Evolutionary conservation across 2,888 invertebrate species (phyloP).

Genomic region (Agonopterix arenella): DNA sequence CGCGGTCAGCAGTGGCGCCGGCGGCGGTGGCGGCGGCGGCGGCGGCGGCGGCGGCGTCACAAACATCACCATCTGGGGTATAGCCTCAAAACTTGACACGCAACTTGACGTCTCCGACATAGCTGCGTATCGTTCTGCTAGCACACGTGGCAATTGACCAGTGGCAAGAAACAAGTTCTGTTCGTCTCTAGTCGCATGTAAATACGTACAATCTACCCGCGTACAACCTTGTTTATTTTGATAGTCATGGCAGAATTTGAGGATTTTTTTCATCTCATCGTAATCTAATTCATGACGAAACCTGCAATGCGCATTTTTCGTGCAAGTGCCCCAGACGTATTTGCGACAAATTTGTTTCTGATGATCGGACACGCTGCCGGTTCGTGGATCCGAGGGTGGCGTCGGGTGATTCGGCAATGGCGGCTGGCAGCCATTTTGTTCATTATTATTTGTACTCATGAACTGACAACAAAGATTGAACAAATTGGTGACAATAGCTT

Average conservation of each 20-base stretch:
- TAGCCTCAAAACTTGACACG: conserved; percentile 18
- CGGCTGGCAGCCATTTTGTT: conserved; percentile 52
- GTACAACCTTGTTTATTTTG: conserved; percentile 54
- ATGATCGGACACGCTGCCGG: conserved; percentile 4
- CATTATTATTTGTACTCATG: conserved; percentile 31
- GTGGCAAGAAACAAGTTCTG: conserved; percentile 39
- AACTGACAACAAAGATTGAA: conserved; percentile 15
- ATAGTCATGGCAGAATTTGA: conserved; percentile 59
- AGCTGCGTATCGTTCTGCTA: conserved; percentile 44
- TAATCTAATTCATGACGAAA: conserved; percentile 48
- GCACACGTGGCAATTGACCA: conserved; percentile 44
- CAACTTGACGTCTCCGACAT: conserved; percentile 19
- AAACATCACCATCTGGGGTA: conserved; percentile 26
- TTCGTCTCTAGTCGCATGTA: conserved; percentile 52
- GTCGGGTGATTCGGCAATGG: conserved; percentile 25
- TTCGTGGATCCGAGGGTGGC: conserved; percentile 14
- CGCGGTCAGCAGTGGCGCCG: conserved; percentile 17
- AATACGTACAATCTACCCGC: conserved; percentile 47
- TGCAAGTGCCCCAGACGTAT: conserved; percentile 57
- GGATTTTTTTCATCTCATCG: conserved; percentile 46
- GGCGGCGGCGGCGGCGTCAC: conserved; percentile 23
- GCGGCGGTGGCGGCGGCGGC: conserved; percentile 27
- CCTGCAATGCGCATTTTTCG: conserved; percentile 43
- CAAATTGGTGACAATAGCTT: too few relatives aligned
- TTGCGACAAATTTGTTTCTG: conserved; percentile 41